phyloP scores from a whole-genome alignment of 2,797 vertebrate genomes.

The Paedocypris micromegethes region DNA sequence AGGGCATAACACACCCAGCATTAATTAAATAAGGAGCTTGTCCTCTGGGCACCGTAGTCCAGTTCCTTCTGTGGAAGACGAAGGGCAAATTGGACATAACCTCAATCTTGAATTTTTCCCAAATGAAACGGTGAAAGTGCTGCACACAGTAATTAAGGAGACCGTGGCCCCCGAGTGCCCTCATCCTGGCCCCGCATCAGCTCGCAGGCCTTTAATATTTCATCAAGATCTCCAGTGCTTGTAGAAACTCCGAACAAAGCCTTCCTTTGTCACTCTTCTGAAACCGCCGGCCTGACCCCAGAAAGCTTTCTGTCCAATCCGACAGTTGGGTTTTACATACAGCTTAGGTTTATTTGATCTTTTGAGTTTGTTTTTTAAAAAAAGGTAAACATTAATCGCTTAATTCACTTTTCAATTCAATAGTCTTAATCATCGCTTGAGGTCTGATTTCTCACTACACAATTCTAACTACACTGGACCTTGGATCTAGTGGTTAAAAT shows the following conservation, averaged over 20 bases:
- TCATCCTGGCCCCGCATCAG: conserved; percentile 19
- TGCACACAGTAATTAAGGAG: conserved; percentile 45
- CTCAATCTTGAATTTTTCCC: conserved; percentile 41
- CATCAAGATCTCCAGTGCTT: conserved; percentile 43
- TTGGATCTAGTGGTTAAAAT: too few relatives aligned
- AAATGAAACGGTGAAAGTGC: conserved; percentile 35
- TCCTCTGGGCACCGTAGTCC: conserved; percentile 36
- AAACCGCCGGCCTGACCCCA: conserved; percentile 19
- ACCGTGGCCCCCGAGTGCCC: conserved; percentile 39
- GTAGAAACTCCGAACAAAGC: conserved; percentile 28
- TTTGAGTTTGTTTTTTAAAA: too few relatives aligned
- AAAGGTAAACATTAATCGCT: too few relatives aligned
- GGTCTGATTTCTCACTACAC: too few relatives aligned
- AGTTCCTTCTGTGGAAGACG: conserved; percentile 10
- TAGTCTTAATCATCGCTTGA: too few relatives aligned
- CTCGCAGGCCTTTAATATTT: conserved; percentile 46
- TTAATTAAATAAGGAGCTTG: conserved; percentile 38
- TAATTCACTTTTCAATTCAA: too few relatives aligned
- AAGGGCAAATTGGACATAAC: conserved; percentile 44
- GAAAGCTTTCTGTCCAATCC: conserved; percentile 28
- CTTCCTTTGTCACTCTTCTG: conserved; percentile 29
- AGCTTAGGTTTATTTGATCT: not conserved
- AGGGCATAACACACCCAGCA: conserved; percentile 8
- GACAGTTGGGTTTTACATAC: conserved; percentile 17
- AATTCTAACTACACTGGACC: too few relatives aligned